Base-by-base conservation (phyloP, 2,113 vertebrate genomes). In the Aphelocoma coerulescens region DNA sequence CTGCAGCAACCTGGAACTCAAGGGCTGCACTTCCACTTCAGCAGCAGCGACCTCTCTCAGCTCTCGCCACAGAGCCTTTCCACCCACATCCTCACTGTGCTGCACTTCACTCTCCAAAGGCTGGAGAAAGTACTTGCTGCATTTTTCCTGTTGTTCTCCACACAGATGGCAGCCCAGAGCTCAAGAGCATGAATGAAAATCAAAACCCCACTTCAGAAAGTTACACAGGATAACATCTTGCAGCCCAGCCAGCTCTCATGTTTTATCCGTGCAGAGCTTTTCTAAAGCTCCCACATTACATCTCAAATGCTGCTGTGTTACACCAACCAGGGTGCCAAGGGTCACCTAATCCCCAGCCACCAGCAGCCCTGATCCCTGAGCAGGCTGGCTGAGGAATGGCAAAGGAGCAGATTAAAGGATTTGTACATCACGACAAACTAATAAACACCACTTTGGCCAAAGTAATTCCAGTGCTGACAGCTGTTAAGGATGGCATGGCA, bases 21-120 rank as follows among this genome's bases (percentile, higher is more conserved):
- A 7, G 27, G 30, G 62, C 62, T 71, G 41, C 51, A 16, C 35
- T 43, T 51, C 6, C 19, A 22, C 44, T 5, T 5, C 11, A 59
- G 61, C 18, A 39, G 51, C 35, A 33, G 61, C 6, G 0, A 44
- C 9, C 27, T 14, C 81, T 15, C 81, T 15, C 0, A 0, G 16
- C 21, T 63, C 58, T 18, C 54, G 13, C n/a, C 16, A 3, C 28
- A 57, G 46, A 69, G 33, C 18, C 6, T 8, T 67, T 66, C 23
- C 62, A n/a, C 43, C 11, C 52, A 18, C 27, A 13, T 8, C 32
- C 43, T 8, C 51, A 28, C 20, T 1, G 17, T 4, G 7, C 41
- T 59, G 49, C 35, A 21, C 32, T 61, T 41, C 0, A 0, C n/a
- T 48, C 73, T 52, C 52, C 52, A 67, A 52, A 48, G 24, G 18